phyloP scores from a whole-genome alignment of 2,888 invertebrate species.

The Epinotia demarniana region DNA sequence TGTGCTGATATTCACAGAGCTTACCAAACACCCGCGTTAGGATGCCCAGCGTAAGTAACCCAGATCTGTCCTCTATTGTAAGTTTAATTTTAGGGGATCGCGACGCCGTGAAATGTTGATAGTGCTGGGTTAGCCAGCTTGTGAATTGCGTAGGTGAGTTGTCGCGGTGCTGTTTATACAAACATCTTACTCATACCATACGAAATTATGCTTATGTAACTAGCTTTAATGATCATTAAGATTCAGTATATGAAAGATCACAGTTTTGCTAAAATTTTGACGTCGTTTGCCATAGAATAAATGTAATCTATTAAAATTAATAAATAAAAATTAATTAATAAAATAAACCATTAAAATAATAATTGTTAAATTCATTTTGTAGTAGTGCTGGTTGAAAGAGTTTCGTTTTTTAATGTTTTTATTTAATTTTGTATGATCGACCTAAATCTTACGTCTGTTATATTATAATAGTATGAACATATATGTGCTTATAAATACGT shows the following conservation, averaged over 20 bases:
- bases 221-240: neutral
- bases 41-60: neutral
- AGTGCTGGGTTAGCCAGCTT: neutral
- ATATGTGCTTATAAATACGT: too few species aligned
- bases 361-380: too few species aligned
- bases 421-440: too few species aligned
- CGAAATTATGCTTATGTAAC: neutral
- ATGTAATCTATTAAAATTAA: too few species aligned
- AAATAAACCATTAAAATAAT: too few species aligned
- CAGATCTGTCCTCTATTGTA: neutral
- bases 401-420: too few species aligned
- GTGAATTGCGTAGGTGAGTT: constrained; percentile 36
- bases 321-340: too few species aligned
- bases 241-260: neutral
- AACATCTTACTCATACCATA: constrained; percentile 31
- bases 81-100: neutral
- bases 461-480: too few species aligned
- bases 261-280: too few species aligned
- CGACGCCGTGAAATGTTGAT: neutral
- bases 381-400: too few species aligned
- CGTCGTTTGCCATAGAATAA: too few species aligned
- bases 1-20: neutral
- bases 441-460: too few species aligned
- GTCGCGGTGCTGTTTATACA: constrained; percentile 25
- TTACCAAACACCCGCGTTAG: neutral